Conservation (phyloP, 2,797 vertebrate genomes). For the Gambusia yucatana region DNA sequence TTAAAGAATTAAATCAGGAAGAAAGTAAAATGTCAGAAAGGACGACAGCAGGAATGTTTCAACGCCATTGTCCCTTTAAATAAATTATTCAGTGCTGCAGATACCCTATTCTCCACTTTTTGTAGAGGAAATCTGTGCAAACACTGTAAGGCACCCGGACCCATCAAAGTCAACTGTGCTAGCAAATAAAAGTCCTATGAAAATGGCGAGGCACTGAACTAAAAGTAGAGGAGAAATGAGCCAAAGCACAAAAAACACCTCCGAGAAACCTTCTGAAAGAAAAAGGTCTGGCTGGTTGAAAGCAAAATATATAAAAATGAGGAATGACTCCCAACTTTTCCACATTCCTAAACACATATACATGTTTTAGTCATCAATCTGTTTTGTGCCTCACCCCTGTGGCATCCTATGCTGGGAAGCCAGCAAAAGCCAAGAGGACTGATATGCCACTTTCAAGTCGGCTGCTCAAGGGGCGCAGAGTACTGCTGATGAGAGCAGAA, state of each 20-base stretch:
- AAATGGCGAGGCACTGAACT: background rate
- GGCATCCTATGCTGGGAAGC: background rate
- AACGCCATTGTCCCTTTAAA: background rate
- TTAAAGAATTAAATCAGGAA: background rate
- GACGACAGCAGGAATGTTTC: background rate
- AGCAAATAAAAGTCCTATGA: background rate
- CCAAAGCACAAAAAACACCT: background rate
- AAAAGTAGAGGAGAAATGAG: background rate
- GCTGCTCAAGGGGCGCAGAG: background rate
- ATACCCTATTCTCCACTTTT: background rate
- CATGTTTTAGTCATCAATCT: background rate
- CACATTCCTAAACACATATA: background rate
- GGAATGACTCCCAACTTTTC: background rate
- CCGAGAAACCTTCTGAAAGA: background rate
- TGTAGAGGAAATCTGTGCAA: background rate
- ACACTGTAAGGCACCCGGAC: background rate
- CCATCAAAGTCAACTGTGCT: background rate
- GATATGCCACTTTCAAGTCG: background rate
- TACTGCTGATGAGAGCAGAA: slow-evolving; percentile 3
- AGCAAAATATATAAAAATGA: slow-evolving; percentile 6
- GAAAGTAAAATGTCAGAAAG: background rate
- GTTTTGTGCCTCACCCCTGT: background rate
- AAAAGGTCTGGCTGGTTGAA: background rate
- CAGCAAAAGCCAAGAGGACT: slow-evolving; percentile 12
- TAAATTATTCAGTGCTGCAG: background rate